Percentiles rank a stretch among this genome's conserved stretches.
Conservation (phyloP, 2,888 invertebrate genomes). For the Acleris cristana region DNA sequence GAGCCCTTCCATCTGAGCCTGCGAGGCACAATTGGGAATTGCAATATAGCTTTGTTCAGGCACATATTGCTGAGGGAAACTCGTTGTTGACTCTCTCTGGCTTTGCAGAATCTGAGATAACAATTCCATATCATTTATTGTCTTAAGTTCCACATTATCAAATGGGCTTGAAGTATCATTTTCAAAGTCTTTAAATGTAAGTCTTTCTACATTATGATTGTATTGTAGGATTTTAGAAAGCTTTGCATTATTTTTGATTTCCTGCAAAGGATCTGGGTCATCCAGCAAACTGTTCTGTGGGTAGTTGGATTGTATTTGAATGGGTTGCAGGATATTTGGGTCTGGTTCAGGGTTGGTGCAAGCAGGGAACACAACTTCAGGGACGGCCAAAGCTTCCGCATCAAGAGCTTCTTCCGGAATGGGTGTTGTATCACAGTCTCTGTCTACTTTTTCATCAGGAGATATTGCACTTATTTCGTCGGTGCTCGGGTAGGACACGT, state of each 20-base stretch:
- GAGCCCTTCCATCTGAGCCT: slow-evolving; percentile 67
- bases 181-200: slow-evolving; percentile 92
- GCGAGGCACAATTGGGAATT: slow-evolving; percentile 64
- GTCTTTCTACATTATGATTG: slow-evolving; percentile 68
- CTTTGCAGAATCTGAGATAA: slow-evolving; percentile 89
- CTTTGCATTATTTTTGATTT: slow-evolving; percentile 65
- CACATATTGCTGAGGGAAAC: slow-evolving; percentile 56
- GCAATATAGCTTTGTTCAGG: slow-evolving; percentile 58
- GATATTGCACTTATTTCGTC: slow-evolving; percentile 84
- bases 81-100: slow-evolving; percentile 65
- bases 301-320: slow-evolving; percentile 68
- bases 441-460: slow-evolving; percentile 75
- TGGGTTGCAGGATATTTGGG: slow-evolving; percentile 73
- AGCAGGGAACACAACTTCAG: slow-evolving; percentile 52
- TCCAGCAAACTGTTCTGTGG: slow-evolving; percentile 69
- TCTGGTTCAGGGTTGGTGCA: slow-evolving; percentile 59
- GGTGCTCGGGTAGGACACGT: slow-evolving; percentile 85
- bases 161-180: slow-evolving; percentile 96
- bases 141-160: slow-evolving; percentile 95
- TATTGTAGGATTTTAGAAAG: slow-evolving; percentile 61
- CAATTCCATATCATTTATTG: slow-evolving; percentile 96
- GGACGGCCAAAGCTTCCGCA: slow-evolving; percentile 44
- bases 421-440: slow-evolving; percentile 63
- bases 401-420: slow-evolving; percentile 55
- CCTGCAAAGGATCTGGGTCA: slow-evolving; percentile 75